These are phyloP conservation scores for Anoplolepis gracilipes DNA, from an alignment of 1,140 invertebrate species.

Conservation along the genomic window DNA sequence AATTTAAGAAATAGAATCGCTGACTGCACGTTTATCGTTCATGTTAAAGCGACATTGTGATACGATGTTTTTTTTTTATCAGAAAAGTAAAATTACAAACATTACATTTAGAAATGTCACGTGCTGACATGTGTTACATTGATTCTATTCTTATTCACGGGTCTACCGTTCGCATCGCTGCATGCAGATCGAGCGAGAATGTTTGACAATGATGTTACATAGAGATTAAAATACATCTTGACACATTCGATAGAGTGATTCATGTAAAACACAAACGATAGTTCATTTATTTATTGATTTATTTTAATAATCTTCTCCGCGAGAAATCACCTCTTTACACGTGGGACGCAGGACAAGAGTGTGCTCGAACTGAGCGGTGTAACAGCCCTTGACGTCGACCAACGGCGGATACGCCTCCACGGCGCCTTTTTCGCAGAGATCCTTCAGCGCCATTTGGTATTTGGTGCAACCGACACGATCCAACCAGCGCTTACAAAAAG, in stretches of 20 bases:
- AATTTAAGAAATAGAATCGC: neutral
- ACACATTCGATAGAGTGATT: constrained; percentile 31
- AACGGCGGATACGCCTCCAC: constrained; percentile 99
- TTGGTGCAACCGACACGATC: constrained; percentile 98
- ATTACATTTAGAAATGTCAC: constrained; percentile 15
- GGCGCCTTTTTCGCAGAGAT: constrained; percentile 98
- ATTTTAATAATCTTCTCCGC: constrained; percentile 98
- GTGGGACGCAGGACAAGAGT: constrained; percentile 98
- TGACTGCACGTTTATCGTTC: neutral
- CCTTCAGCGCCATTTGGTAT: constrained; percentile 99
- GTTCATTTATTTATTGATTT: constrained; percentile 63
- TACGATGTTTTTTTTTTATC: neutral
- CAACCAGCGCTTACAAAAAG: constrained; percentile 99
- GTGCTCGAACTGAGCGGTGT: constrained; percentile 99
- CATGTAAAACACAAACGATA: constrained; percentile 29
- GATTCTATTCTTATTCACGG: neutral
- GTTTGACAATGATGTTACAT: constrained; percentile 37
- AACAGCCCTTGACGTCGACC: constrained; percentile 98
- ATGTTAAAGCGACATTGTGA: neutral
- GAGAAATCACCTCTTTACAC: constrained; percentile 99
- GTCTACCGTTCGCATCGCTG: neutral
- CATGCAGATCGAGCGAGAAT: neutral
- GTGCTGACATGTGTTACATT: constrained; percentile 11
- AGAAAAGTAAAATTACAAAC: neutral
- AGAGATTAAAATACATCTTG: constrained; percentile 40